phyloP scores from a whole-genome alignment of 1,140 invertebrate genomes.

The Drosophila teissieri region DNA sequence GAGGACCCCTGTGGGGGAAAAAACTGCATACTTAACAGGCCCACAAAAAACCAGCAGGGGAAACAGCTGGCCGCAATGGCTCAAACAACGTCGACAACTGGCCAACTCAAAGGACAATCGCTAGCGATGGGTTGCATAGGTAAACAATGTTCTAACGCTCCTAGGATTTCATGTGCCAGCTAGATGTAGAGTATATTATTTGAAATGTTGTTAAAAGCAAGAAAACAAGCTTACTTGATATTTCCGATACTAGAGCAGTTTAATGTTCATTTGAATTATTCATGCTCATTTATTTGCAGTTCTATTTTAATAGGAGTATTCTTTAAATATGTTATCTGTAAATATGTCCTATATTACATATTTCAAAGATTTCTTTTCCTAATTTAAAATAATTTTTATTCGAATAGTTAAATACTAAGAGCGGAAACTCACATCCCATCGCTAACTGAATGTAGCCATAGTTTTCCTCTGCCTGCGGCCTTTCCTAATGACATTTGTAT shows the following conservation, averaged over 20 bases:
- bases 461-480: slow-evolving; percentile 40
- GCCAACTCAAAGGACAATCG: slow-evolving; percentile 29
- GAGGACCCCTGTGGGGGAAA: slow-evolving; percentile 52
- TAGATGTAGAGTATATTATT: too few relatives aligned
- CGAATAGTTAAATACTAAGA: not conserved
- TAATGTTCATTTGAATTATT: too few relatives aligned
- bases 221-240: too few relatives aligned
- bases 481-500: slow-evolving; percentile 72
- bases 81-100: slow-evolving; percentile 65
- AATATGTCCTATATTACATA: too few relatives aligned
- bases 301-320: too few relatives aligned
- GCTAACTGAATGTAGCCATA: slow-evolving; percentile 9
- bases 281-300: too few relatives aligned
- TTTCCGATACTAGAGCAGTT: too few relatives aligned
- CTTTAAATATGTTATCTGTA: too few relatives aligned
- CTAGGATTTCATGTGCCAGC: too few relatives aligned
- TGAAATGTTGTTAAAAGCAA: too few relatives aligned
- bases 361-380: too few relatives aligned
- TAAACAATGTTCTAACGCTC: not conserved
- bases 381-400: not conserved
- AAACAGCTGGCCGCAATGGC: slow-evolving; percentile 73
- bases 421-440: slow-evolving; percentile 29
- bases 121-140: slow-evolving; percentile 36
- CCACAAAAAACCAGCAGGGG: slow-evolving; percentile 62
- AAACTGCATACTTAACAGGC: slow-evolving; percentile 79